Base-by-base conservation (phyloP, 2,888 invertebrate species). In the Patella caerulea region DNA sequence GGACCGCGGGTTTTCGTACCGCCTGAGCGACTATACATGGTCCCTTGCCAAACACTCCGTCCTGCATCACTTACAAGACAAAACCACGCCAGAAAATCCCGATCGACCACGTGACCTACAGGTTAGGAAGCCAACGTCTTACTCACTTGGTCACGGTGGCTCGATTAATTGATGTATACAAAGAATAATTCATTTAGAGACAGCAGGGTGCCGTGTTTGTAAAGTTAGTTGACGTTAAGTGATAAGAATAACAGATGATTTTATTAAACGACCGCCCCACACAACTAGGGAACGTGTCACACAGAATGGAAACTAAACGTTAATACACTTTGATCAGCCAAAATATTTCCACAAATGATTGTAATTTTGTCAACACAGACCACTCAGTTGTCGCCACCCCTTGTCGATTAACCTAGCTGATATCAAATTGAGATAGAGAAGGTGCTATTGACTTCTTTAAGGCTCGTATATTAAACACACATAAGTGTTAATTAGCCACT, bases 361-460 rank as follows among this genome's bases (percentile, higher is more conserved):
- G 65, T 24, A 65, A 11, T 24, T 65, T 24, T 65, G 65, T 65
- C 65, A 65, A 65, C 24, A 65, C 14, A 65, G 65, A 65, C 65
- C 65, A 65, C 65, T 65, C 24, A 24, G 24, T 24, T 65, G 65
- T 65, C 65, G 65, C 65, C 65, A 65, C 65, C 65, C 65, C 65
- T 24, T 65, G 19, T 24, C 19, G 65, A 65, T 65, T 65, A 65
- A 65, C 65, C 65, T 65, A 17, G 9, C 19, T 24, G 19, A 65
- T 24, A 24, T 65, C 65, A 65, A 45, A 45, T 45, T 45, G 45
- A 45, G 45, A 45, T 45, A 45, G 45, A 45, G 45, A 45, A 45
- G 45, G 45, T 45, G 45, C 45, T 45, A 45, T 45, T 45, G 45
- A 45, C 45, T 45, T 45, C 45, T 45, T 45, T 45, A 45, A 45